phyloP scores from a whole-genome alignment of 2,888 invertebrate genomes.

The Brachynemurus nebulosus region DNA sequence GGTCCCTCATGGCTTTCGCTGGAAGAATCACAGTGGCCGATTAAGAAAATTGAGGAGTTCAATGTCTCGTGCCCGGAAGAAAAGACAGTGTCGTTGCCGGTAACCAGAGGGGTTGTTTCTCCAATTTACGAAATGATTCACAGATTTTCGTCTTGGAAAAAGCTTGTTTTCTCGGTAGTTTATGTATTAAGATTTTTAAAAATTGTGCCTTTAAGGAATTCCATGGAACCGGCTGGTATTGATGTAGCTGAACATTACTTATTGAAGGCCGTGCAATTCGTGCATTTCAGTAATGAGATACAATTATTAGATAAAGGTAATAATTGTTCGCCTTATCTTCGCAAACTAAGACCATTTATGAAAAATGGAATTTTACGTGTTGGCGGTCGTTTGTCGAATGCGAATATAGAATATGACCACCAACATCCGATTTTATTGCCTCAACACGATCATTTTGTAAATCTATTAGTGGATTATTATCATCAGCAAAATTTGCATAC shows the following conservation, averaged over 20 bases:
- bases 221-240: conserved; percentile 4
- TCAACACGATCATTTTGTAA: conserved; percentile 6
- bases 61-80: not conserved
- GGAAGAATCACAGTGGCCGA: not conserved
- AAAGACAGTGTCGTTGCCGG: not conserved
- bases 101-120: not conserved
- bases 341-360: conserved; percentile 12
- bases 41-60: not conserved
- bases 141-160: not conserved
- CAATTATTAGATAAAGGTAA: conserved; percentile 1
- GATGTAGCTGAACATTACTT: conserved; percentile 5
- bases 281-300: conserved; percentile 8
- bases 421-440: conserved; percentile 13
- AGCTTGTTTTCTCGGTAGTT: not conserved
- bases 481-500: conserved; percentile 15
- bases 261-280: conserved; percentile 7
- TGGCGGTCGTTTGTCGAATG: conserved; percentile 11
- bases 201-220: not conserved
- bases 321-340: conserved; percentile 9
- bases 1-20: not conserved
- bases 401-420: conserved; percentile 6
- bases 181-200: not conserved
- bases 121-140: not conserved
- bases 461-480: conserved; percentile 15
- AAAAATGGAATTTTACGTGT: conserved; percentile 11